Evolutionary conservation across 2,888 invertebrate species (phyloP).

Genomic region (Sesamia inferens): DNA sequence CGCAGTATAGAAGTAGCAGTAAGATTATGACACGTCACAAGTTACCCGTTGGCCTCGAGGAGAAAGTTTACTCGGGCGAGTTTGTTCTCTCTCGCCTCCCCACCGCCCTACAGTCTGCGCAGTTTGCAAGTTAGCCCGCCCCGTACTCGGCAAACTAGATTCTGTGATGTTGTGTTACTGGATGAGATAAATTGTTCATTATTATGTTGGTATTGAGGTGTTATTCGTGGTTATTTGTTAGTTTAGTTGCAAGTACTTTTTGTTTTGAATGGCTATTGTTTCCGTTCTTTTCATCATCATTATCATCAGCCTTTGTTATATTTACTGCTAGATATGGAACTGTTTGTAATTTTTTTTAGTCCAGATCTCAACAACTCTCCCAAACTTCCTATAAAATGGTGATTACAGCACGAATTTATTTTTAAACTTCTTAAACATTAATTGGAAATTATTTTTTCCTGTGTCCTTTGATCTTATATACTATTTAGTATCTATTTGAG

Average conservation of each 20-base stretch:
- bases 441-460: background rate
- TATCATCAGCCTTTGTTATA: background rate
- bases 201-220: slow-evolving; percentile 32
- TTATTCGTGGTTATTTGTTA: slow-evolving; percentile 15
- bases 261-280: background rate
- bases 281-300: slow-evolving; percentile 2
- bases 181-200: slow-evolving; percentile 61
- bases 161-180: slow-evolving; percentile 67
- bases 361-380: background rate
- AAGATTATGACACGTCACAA: slow-evolving; percentile 81
- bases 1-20: slow-evolving; percentile 67
- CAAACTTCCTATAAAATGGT: background rate
- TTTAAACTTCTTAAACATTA: background rate
- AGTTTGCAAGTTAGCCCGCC: slow-evolving; percentile 75
- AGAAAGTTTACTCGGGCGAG: slow-evolving; percentile 79
- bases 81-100: slow-evolving; percentile 66
- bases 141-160: slow-evolving; percentile 69
- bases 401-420: background rate
- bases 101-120: slow-evolving; percentile 72
- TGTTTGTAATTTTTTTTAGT: background rate
- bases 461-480: slow-evolving; percentile 18
- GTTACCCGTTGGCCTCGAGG: slow-evolving; percentile 77
- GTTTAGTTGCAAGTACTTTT: too few relatives aligned
- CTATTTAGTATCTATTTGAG: slow-evolving; percentile 9
- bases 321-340: background rate